Percentiles rank a stretch among this genome's conserved stretches.
phyloP scores from a whole-genome alignment of 2,888 invertebrate genomes.

The Monopis laevigella region DNA sequence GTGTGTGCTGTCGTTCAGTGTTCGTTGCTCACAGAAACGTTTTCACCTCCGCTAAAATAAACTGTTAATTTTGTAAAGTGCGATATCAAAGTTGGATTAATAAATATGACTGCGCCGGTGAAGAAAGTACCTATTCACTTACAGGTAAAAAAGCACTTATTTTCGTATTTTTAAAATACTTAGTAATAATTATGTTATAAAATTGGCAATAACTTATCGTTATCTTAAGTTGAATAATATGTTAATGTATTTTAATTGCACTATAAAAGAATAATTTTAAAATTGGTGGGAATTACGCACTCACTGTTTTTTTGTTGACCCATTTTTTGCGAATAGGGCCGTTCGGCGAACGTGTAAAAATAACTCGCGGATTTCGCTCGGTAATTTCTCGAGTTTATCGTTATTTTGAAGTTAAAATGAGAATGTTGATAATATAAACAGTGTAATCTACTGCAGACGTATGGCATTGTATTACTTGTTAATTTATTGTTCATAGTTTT shows the following conservation, averaged over 20 bases:
- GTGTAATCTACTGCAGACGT: no score
- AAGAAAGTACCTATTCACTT: constrained; percentile 96
- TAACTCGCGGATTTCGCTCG: constrained; percentile 1
- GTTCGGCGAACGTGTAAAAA: constrained; percentile 6
- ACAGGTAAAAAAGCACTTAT: constrained; percentile 76
- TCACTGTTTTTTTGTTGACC: constrained; percentile 5
- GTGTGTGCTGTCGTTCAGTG: background rate
- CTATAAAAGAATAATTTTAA: no score
- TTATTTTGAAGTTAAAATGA: no score
- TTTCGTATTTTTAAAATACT: constrained; percentile 21
- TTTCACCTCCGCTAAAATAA: constrained; percentile 28
- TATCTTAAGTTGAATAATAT: no score
- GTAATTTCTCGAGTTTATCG: no score
- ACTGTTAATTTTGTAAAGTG: constrained; percentile 33
- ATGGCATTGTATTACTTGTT: no score
- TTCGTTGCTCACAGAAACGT: background rate
- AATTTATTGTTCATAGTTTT: no score
- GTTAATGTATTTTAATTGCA: no score
- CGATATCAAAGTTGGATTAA: constrained; percentile 37
- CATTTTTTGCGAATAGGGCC: constrained; percentile 7
- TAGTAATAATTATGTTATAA: background rate
- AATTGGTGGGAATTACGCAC: no score
- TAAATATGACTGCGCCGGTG: constrained; percentile 81
- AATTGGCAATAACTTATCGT: no score
- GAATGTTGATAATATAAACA: no score